Evolutionary conservation across 2,113 vertebrate species (phyloP).

Genomic region (Machaerirhynchus nigripectus): DNA sequence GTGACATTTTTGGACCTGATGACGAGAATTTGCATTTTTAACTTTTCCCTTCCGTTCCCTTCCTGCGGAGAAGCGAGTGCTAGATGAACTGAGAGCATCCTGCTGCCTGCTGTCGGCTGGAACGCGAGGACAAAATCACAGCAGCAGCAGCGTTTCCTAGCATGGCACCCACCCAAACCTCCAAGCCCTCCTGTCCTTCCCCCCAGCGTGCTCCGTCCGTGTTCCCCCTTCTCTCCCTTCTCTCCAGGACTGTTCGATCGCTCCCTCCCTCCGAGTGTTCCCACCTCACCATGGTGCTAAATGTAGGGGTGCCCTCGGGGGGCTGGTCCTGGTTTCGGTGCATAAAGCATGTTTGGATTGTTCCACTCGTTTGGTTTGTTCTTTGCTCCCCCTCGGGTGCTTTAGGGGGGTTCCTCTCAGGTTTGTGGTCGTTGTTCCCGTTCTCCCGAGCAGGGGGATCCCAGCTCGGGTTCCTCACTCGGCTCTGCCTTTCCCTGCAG

Average conservation of each 20-base stretch:
- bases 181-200: background rate
- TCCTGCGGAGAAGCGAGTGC: background rate
- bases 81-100: background rate
- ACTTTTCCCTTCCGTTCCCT: background rate
- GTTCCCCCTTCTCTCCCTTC: background rate
- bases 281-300: slow-evolving; percentile 85
- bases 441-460: background rate
- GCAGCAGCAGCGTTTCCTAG: background rate
- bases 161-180: background rate
- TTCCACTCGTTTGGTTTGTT: slow-evolving; percentile 7
- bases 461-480: background rate
- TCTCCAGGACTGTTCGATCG: background rate
- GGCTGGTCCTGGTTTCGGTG: slow-evolving; percentile 54
- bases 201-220: background rate
- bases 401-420: too few species aligned
- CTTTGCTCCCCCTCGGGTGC: background rate
- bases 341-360: slow-evolving; percentile 43
- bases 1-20: background rate
- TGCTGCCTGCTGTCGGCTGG: background rate
- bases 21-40: background rate
- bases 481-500: background rate
- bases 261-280: slow-evolving; percentile 61
- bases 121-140: background rate
- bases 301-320: slow-evolving; percentile 67
- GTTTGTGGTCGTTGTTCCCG: background rate